Percentiles rank a stretch among this genome's conserved stretches.
Conservation (phyloP, 2,888 invertebrate genomes). For the Sabellastarte sp. region DNA sequence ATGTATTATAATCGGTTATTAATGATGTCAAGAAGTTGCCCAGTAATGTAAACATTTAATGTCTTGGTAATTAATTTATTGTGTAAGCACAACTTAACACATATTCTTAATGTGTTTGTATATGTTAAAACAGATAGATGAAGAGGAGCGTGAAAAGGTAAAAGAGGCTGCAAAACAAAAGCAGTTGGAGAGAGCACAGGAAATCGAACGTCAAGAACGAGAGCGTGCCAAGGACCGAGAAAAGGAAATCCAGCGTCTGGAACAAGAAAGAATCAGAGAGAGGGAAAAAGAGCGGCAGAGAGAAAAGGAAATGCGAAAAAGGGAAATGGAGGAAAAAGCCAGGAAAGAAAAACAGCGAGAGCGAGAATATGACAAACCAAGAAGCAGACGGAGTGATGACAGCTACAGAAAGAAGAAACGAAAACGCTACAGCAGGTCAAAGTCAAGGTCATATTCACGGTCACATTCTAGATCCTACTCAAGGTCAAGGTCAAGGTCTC, state of each 20-base stretch:
- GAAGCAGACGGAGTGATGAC: neutral
- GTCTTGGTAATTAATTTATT: no score
- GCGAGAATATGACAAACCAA: neutral
- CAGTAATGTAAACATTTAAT: no score
- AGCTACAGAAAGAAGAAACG: no score
- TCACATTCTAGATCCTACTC: no score
- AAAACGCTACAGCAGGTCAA: no score
- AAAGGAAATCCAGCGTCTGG: neutral
- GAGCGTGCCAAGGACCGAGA: neutral
- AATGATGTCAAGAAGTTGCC: no score
- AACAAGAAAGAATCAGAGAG: neutral
- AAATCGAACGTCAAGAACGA: neutral
- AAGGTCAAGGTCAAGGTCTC: no score
- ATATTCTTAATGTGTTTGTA: no score
- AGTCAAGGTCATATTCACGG: no score
- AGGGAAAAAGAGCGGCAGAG: neutral
- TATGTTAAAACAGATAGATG: neutral
- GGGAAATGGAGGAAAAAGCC: neutral
- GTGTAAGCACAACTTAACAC: no score
- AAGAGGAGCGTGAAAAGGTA: neutral
- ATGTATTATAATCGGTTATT: no score
- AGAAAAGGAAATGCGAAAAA: neutral
- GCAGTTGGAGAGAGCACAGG: neutral
- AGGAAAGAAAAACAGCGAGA: neutral
- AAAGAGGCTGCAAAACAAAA: neutral